Percentiles rank a stretch among this genome's conserved stretches.
Conservation (phyloP, 2,888 invertebrate species). For the Hirudinaria manillensis region DNA sequence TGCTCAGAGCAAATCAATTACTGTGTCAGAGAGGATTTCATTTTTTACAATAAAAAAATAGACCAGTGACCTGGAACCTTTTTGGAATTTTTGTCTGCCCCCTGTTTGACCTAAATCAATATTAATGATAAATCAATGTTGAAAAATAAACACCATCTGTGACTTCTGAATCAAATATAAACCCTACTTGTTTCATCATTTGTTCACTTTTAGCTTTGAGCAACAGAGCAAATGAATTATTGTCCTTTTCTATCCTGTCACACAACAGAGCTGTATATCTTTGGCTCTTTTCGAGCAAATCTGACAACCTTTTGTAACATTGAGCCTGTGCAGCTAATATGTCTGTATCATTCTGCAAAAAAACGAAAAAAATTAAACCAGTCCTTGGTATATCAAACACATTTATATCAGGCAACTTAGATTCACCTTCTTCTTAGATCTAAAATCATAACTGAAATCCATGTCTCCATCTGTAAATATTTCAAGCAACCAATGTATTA, state of each 20-base stretch:
- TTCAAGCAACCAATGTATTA: no score
- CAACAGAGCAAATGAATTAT: not conserved
- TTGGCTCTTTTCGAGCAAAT: conserved; percentile 25
- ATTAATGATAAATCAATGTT: not conserved
- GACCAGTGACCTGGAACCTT: not conserved
- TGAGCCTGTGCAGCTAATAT: conserved; percentile 10
- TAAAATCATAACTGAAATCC: no score
- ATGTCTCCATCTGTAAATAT: no score
- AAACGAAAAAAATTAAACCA: no score
- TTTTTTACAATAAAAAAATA: conserved; percentile 1
- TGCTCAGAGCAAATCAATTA: not conserved
- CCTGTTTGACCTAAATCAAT: not conserved
- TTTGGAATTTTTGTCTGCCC: not conserved
- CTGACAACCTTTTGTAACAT: conserved; percentile 23
- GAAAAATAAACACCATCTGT: no score
- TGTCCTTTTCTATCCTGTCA: not conserved
- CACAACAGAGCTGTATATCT: conserved; percentile 15
- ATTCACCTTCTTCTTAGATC: no score
- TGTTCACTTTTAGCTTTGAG: conserved; percentile 6
- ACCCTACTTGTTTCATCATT: not conserved
- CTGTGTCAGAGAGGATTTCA: not conserved
- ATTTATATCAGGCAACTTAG: no score
- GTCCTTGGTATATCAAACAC: no score
- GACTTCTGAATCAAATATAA: no score
- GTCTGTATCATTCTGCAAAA: not conserved